Conservation (phyloP, 2,797 vertebrate species). For the Allobates femoralis region DNA sequence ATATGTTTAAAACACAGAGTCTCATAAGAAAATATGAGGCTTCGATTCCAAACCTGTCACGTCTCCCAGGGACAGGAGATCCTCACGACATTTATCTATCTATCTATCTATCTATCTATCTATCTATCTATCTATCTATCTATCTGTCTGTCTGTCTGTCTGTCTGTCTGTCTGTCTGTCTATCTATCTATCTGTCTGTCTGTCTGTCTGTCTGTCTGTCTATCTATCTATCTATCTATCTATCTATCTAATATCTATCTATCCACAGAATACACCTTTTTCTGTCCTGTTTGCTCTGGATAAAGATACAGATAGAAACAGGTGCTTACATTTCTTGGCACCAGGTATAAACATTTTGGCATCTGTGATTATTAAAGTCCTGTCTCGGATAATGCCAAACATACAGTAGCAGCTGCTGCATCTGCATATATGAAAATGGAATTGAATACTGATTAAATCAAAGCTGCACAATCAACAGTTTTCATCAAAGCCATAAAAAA, state of each 20-base stretch:
- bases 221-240: neutral
- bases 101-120: constrained; percentile 15
- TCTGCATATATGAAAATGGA: neutral
- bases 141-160: constrained; percentile 14
- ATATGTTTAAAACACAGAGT: too few relatives aligned
- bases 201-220: constrained; percentile 5
- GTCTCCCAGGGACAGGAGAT: too few relatives aligned
- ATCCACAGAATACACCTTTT: neutral
- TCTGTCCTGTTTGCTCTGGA: neutral
- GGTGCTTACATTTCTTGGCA: constrained; percentile 13
- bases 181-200: constrained; percentile 19
- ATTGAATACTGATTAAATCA: neutral
- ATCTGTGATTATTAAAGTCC: constrained; percentile 8
- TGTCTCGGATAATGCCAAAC: neutral
- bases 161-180: too few relatives aligned
- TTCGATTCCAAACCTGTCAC: too few relatives aligned
- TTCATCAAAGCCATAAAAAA: neutral
- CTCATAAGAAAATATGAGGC: too few relatives aligned
- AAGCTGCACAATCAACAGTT: neutral
- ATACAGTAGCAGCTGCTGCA: constrained; percentile 30
- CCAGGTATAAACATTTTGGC: neutral
- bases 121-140: constrained; percentile 24
- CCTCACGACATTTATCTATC: constrained; percentile 19
- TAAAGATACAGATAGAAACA: neutral
- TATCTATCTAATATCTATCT: neutral